phyloP scores from a whole-genome alignment of 1,140 invertebrate genomes.

The Ostrea edulis region DNA sequence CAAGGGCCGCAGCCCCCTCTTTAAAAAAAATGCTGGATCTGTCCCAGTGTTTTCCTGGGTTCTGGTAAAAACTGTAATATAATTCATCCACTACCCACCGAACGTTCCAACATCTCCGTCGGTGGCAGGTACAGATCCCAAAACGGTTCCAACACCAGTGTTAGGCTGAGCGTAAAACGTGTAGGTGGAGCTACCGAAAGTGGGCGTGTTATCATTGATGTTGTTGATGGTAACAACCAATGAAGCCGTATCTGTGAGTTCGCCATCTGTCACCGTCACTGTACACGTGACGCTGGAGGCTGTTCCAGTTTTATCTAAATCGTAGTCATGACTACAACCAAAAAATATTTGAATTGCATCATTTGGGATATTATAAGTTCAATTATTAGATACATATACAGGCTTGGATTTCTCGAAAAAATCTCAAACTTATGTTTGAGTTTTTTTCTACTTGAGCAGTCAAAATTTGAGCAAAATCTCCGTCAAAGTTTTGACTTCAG shows the following conservation, averaged over 20 bases:
- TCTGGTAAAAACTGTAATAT: no score
- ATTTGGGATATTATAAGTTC: no score
- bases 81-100: neutral
- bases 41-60: no score
- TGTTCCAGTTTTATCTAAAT: slow-evolving; percentile 33
- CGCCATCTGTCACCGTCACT: slow-evolving; percentile 34
- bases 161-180: slow-evolving; percentile 31
- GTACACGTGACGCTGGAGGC: slow-evolving; percentile 31
- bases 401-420: no score
- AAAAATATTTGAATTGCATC: neutral
- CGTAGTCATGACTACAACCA: slow-evolving; percentile 26
- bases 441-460: no score
- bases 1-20: no score
- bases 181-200: slow-evolving; percentile 38
- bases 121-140: slow-evolving; percentile 39
- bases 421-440: no score
- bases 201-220: slow-evolving; percentile 50
- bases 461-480: no score
- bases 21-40: no score
- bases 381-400: no score
- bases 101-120: slow-evolving; percentile 40
- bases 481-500: no score
- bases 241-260: slow-evolving; percentile 39
- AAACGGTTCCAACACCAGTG: slow-evolving; percentile 25
- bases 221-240: slow-evolving; percentile 43